Evolutionary conservation across 2,797 vertebrate species (phyloP).

Genomic region (Lagodon rhomboides): DNA sequence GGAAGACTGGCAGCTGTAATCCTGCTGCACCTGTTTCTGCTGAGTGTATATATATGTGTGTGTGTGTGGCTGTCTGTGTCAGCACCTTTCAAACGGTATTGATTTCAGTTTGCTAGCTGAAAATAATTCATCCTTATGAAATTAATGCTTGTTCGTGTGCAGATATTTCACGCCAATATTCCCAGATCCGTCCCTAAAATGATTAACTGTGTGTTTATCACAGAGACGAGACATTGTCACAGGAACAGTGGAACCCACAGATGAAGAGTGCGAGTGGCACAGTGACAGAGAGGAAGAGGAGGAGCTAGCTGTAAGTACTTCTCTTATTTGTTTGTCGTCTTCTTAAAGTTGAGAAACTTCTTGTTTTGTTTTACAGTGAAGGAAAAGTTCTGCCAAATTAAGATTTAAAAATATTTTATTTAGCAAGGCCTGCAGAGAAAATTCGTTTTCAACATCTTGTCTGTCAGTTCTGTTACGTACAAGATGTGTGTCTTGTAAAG

Average conservation of each 20-base stretch:
- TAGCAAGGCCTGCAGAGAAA: too few relatives aligned
- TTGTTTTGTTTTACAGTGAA: neutral
- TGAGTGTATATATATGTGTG: neutral
- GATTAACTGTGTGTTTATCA: slow-evolving; percentile 16
- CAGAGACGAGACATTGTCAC: slow-evolving; percentile 94
- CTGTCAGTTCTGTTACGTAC: too few relatives aligned
- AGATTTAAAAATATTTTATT: neutral
- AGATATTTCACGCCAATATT: slow-evolving; percentile 17
- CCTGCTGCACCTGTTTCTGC: slow-evolving; percentile 68
- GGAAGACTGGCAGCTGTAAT: slow-evolving; percentile 70
- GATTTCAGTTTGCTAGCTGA: slow-evolving; percentile 32
- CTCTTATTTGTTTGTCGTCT: neutral
- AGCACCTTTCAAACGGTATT: slow-evolving; percentile 22
- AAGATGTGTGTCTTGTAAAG: slow-evolving; percentile 1
- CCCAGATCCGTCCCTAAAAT: neutral
- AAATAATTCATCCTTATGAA: slow-evolving; percentile 36
- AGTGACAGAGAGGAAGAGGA: slow-evolving; percentile 96
- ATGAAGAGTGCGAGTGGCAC: slow-evolving; percentile 95
- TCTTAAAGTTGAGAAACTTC: neutral
- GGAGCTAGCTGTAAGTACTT: slow-evolving; percentile 91
- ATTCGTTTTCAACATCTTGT: too few relatives aligned
- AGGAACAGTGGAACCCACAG: slow-evolving; percentile 93
- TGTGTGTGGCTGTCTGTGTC: slow-evolving; percentile 2
- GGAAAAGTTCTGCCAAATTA: neutral
- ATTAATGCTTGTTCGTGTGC: neutral